Base-by-base conservation (phyloP, 1,140 invertebrate species). In the Drosophila santomea region DNA sequence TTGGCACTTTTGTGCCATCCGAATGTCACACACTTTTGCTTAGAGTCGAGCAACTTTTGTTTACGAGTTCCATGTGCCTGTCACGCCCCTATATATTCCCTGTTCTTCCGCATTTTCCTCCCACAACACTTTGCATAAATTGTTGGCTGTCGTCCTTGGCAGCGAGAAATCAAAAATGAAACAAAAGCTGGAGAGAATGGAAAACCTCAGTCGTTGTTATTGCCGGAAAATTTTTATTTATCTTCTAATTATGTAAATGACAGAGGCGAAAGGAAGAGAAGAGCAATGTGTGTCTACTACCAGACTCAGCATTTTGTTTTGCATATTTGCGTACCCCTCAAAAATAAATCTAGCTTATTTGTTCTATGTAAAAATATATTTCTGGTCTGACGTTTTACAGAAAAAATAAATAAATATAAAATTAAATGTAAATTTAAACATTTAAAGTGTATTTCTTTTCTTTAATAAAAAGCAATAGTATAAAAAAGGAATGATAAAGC, bases 201-300 rank as follows among this genome's bases (percentile, higher is more conserved):
- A 48, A 55, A 54, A 63, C 39, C 41, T 45, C 51, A 54, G 45
- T 17, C 41, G 51, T 54, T 83, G 79, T 88, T 89, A 73, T 80
- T 89, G 72, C 81, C 83, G 84, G 60, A 73, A 67, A 77, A 83
- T 82, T 89, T 72, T 88, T 83, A 89, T 88, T 88, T 88, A 88
- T 89, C 83, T 89, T 88, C 77, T 88, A 88, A 88, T 88, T 88
- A 88, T 88, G 83, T 54, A 89, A 88, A 88, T 88, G 63, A 58
- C 20, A 50, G 58, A 25, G 47, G 36, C 44, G 15, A 12, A 15
- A 17, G 8, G 28, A 20, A 12, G 48, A 14, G 36, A 8, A 35
- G 12, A 17, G 51, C 50, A 44, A 11, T 59, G 64, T 59, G 54
- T 25, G 44, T 35, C 38, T 50, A 35, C 50, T 43, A 17, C 35